A percentile compares a stretch with the other conserved stretches of the same genome.
Evolutionary conservation across 2,797 vertebrate genomes (phyloP).

Genomic region (Phoeniculus purpureus): DNA sequence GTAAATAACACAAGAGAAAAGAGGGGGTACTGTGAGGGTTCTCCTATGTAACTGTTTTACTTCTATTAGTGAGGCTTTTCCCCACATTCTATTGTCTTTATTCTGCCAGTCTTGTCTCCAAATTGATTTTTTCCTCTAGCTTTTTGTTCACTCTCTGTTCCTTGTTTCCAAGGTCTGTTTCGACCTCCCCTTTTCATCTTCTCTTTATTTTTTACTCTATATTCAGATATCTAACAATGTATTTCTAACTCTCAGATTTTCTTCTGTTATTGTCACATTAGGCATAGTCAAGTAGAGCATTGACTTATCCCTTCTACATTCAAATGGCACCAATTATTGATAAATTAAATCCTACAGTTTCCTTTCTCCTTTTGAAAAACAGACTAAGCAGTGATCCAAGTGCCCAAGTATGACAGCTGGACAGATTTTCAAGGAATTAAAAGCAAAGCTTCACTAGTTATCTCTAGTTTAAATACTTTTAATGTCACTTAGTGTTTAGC

Average conservation of each 20-base stretch:
- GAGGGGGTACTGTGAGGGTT: accelerated
- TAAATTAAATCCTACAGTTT: background rate
- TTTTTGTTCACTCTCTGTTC: background rate
- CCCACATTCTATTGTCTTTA: background rate
- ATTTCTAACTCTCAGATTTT: background rate
- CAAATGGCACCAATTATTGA: background rate
- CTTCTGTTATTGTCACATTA: background rate
- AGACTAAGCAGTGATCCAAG: background rate
- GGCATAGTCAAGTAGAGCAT: background rate
- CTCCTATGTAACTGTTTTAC: background rate
- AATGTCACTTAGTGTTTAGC: background rate
- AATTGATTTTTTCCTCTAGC: background rate
- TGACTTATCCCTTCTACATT: background rate
- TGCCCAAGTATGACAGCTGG: no score
- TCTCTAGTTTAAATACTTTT: background rate
- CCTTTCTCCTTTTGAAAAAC: background rate
- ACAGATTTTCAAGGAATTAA: background rate
- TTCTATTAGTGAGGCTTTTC: background rate
- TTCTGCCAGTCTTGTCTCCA: background rate
- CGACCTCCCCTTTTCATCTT: background rate
- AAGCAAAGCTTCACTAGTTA: accelerated
- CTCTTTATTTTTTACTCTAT: background rate
- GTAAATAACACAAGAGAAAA: background rate
- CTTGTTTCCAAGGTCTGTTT: background rate
- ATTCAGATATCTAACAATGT: background rate